These are phyloP conservation scores for Drosophila arawakana DNA, from an alignment of 1,140 invertebrate species.

Conservation along the genomic window DNA sequence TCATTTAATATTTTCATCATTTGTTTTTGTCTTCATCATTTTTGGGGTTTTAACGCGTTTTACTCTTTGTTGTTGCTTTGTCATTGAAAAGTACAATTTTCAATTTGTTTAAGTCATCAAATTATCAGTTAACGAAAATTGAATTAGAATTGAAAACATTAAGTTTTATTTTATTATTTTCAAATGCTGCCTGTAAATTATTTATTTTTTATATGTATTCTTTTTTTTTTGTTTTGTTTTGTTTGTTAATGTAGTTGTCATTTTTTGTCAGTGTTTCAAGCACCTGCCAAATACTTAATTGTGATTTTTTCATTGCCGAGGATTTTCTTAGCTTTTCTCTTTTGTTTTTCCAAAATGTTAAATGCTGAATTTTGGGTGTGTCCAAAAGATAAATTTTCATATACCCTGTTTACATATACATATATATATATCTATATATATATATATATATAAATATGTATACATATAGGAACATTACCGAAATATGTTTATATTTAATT, in stretches of 20 bases:
- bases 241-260: constrained; percentile 33
- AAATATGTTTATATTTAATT: constrained; percentile 80
- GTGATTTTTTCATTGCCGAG: constrained; percentile 18
- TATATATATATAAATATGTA: constrained; percentile 58
- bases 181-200: constrained; percentile 84
- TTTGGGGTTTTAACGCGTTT: constrained; percentile 67
- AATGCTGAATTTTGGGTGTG: constrained; percentile 71
- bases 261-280: constrained; percentile 42
- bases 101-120: constrained; percentile 48
- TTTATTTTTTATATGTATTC: constrained; percentile 42
- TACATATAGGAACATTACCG: constrained; percentile 84
- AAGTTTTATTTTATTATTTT: constrained; percentile 43
- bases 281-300: constrained; percentile 26
- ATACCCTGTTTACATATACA: constrained; percentile 57
- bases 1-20: constrained; percentile 56
- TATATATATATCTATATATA: constrained; percentile 68
- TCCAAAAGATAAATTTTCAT: constrained; percentile 64
- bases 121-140: constrained; percentile 39
- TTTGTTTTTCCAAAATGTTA: constrained; percentile 60
- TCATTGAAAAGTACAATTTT: constrained; percentile 74
- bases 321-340: constrained; percentile 21
- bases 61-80: constrained; percentile 47
- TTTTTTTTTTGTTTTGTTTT: constrained; percentile 27
- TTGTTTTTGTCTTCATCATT: constrained; percentile 61
- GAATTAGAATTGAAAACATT: constrained; percentile 47